phyloP scores from a whole-genome alignment of 2,888 invertebrate species.

The Xestia rhomboidea region DNA sequence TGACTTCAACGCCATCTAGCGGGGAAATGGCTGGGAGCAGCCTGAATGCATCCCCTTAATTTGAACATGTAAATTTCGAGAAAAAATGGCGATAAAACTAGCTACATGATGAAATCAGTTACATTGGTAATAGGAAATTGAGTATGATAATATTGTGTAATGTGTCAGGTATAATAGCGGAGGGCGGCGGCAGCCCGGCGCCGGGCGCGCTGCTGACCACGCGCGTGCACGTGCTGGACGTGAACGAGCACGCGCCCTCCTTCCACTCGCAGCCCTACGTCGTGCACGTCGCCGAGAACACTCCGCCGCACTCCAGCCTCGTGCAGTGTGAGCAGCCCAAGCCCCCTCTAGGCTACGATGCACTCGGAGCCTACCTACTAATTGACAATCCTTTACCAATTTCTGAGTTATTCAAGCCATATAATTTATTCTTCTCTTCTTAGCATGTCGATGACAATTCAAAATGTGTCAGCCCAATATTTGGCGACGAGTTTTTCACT shows the following conservation, averaged over 20 bases:
- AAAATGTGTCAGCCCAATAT: too few species aligned
- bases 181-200: constrained; percentile 83
- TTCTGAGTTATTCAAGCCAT: background rate
- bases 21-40: too few species aligned
- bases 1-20: too few species aligned
- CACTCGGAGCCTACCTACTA: background rate
- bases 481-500: too few species aligned
- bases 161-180: constrained; percentile 80
- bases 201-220: constrained; percentile 94
- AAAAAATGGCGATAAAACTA: background rate
- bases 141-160: background rate
- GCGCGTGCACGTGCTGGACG: constrained; percentile 95
- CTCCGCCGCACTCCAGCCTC: constrained; percentile 94
- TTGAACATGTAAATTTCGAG: background rate
- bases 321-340: constrained; percentile 90
- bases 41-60: too few species aligned
- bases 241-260: constrained; percentile 96
- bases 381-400: background rate
- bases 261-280: constrained; percentile 96
- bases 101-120: background rate
- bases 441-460: too few species aligned
- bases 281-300: constrained; percentile 95
- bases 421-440: background rate
- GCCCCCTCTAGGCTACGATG: background rate
- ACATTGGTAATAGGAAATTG: background rate